Evolutionary conservation across 2,888 invertebrate species (phyloP), one percentile per base, ranked within the genome.

Genomic region (Callinectes sapidus): DNA sequence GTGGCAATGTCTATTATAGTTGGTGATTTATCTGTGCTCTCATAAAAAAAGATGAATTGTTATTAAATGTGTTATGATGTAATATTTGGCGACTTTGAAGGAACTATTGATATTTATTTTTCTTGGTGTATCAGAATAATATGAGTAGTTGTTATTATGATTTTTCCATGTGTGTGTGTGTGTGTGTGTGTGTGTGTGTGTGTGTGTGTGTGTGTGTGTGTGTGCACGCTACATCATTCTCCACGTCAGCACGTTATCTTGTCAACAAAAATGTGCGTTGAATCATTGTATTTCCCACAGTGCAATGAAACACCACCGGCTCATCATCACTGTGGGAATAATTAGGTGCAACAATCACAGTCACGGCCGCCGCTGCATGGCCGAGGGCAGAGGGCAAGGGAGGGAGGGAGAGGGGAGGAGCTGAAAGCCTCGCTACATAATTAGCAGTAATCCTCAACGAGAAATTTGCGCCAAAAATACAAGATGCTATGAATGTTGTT

Each of bases 401-500:
- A 2, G n/a, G 13, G 71, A n/a, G 71, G 71, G 71, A 77, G 81
- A 35, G 81, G 35, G 81, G 81, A 32, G 16, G n/a, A 16, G 35
- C 35, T 13, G 35, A 16, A 81, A 35, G 32, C 35, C 18, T 81
- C 13, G 18, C 35, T 35, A 10, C 35, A 35, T 81, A 81, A 81
- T 81, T 35, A 81, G 81, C 81, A 81, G 81, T 14, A 81, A 81
- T 81, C 35, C 35, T 35, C 35, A 81, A n/a, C 81, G 81, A 32
- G 81, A 35, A 81, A 35, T 81, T 81, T 81, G 81, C 32, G 18
- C 35, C 13, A 81, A 35, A 35, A 81, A 35, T 32, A 35, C 35
- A 81, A 81, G 81, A 81, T 81, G 32, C 81, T 18, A 81, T 81
- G 35, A 81, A 81, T 81, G 81, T 35, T 81, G 81, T 81, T 81